Conservation (phyloP, 2,113 vertebrate genomes). For the Larimichthys polyactis region DNA sequence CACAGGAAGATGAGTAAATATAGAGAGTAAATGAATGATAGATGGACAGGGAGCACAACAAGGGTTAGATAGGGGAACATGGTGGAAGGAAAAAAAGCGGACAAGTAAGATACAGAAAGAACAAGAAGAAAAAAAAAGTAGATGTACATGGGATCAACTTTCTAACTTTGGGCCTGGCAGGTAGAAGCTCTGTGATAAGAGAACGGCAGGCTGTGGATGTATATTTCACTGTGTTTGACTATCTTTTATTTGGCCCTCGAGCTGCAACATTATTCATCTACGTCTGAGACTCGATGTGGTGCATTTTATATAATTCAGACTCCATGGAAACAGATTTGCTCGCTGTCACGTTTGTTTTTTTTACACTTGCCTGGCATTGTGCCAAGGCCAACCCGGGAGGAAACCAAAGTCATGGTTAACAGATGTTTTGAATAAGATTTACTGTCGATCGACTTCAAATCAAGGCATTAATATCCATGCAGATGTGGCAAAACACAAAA, state of each 20-base stretch:
- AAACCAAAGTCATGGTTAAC: constrained; percentile 20
- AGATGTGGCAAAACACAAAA: constrained; percentile 17
- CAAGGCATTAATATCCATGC: constrained; percentile 34
- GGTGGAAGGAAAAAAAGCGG: not conserved
- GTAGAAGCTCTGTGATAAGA: not conserved
- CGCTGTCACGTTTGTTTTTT: constrained; percentile 61
- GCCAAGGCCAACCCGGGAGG: constrained; percentile 25
- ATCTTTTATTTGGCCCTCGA: constrained; percentile 21
- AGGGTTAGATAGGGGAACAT: constrained; percentile 7
- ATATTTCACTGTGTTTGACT: constrained; percentile 4
- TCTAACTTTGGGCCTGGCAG: not conserved
- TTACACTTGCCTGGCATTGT: constrained; percentile 24
- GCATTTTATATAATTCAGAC: constrained; percentile 43
- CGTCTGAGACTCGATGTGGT: constrained; percentile 7
- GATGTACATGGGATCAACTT: not conserved
- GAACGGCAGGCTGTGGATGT: not conserved
- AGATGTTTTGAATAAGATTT: constrained; percentile 52
- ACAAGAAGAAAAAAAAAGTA: not conserved
- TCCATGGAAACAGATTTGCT: constrained; percentile 52
- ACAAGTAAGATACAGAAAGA: not conserved
- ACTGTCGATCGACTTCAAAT: constrained; percentile 20
- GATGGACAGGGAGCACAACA: not conserved
- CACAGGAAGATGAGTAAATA: constrained; percentile 15
- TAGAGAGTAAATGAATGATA: constrained; percentile 10
- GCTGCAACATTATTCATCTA: constrained; percentile 1